Evolutionary conservation across 2,797 vertebrate genomes (phyloP).

Genomic region (Cephalopachus bancanus): DNA sequence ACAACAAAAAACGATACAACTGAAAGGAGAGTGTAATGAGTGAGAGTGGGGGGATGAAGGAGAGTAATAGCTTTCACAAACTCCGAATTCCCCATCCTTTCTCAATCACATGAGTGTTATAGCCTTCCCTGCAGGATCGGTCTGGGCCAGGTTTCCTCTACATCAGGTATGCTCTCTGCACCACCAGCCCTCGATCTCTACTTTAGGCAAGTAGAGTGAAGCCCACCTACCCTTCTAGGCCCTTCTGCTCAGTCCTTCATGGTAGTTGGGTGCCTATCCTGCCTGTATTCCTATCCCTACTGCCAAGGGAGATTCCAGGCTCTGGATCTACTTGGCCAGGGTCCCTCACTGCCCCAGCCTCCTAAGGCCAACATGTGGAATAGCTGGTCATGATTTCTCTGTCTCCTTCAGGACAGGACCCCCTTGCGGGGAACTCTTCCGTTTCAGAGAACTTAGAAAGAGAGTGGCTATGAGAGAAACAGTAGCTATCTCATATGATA

Average conservation of each 20-base stretch:
- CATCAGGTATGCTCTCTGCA: neutral
- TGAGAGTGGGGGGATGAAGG: neutral
- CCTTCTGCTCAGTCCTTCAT: neutral
- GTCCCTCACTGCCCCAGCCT: neutral
- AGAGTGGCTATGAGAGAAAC: neutral
- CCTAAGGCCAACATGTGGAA: neutral
- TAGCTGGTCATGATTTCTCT: neutral
- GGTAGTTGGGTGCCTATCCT: neutral
- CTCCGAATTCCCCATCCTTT: neutral
- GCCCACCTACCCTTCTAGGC: fast-evolving
- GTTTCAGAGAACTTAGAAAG: neutral
- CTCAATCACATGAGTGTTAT: neutral
- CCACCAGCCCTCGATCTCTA: neutral
- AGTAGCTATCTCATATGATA: neutral
- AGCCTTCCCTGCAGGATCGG: neutral
- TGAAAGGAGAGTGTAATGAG: neutral
- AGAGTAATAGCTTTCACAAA: neutral
- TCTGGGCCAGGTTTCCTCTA: neutral
- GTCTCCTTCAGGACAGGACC: neutral
- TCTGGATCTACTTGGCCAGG: neutral
- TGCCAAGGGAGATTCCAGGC: neutral
- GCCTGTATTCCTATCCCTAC: neutral
- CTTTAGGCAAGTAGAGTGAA: neutral
- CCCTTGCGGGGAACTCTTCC: neutral
- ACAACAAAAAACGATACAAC: no score